Evolutionary conservation across 2,797 vertebrate species (phyloP).

Genomic region (Sebastes kiyomatsui): DNA sequence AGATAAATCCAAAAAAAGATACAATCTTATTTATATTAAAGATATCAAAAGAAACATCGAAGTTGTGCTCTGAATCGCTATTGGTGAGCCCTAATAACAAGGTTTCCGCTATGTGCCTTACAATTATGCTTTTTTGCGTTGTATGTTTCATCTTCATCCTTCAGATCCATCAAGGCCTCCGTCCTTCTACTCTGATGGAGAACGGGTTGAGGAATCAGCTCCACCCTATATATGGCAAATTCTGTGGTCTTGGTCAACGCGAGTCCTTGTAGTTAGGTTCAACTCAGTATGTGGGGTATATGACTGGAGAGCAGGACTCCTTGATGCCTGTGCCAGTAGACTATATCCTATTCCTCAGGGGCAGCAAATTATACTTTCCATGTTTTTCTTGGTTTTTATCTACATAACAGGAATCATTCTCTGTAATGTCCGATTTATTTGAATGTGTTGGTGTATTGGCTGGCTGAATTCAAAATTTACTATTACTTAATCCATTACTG

Average conservation of each 20-base stretch:
- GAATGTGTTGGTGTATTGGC: background rate
- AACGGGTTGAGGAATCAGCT: constrained; percentile 48
- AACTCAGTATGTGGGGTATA: constrained; percentile 7
- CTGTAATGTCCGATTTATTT: background rate
- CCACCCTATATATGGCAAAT: constrained; percentile 44
- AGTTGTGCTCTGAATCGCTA: constrained; percentile 6
- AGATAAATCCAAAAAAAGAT: background rate
- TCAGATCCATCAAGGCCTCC: constrained; percentile 39
- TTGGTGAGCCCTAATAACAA: constrained; percentile 65
- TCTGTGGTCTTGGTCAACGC: constrained; percentile 49
- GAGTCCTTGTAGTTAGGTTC: constrained; percentile 56
- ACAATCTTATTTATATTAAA: constrained; percentile 3
- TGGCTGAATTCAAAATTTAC: background rate
- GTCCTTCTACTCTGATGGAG: constrained; percentile 8
- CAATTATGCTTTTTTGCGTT: constrained; percentile 48
- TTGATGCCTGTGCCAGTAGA: background rate
- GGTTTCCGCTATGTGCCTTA: constrained; percentile 36
- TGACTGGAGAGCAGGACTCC: background rate
- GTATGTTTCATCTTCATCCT: constrained; percentile 52
- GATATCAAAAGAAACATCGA: constrained; percentile 38
- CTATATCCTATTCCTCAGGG: background rate
- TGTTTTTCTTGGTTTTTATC: constrained; percentile 3
- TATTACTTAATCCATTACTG: background rate
- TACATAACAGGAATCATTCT: background rate
- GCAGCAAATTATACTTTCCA: background rate